phyloP scores from a whole-genome alignment of 2,888 invertebrate species.

The Phytoseiulus persimilis region DNA sequence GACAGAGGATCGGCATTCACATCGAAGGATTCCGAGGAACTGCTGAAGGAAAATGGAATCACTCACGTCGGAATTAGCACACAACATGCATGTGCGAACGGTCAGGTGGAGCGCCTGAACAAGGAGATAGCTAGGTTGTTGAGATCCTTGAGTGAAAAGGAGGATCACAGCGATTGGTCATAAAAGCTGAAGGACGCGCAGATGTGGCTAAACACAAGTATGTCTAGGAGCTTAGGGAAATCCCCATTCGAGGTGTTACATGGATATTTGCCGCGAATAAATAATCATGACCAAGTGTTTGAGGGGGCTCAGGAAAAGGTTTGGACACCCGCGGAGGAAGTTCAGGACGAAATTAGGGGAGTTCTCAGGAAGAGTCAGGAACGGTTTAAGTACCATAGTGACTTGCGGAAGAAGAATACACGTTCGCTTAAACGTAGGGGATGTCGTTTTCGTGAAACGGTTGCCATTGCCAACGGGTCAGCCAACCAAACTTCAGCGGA shows the following conservation, averaged over 20 bases:
- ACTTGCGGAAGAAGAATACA: neutral
- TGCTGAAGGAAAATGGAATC: neutral
- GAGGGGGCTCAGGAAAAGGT: neutral
- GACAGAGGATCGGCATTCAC: neutral
- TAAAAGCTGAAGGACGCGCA: neutral
- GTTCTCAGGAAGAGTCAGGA: neutral
- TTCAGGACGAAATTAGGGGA: neutral
- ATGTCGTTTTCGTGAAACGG: neutral
- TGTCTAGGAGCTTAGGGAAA: neutral
- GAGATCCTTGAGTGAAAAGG: neutral
- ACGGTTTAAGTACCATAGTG: neutral
- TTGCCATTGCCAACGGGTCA: neutral
- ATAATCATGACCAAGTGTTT: neutral
- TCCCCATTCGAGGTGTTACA: conserved; percentile 11
- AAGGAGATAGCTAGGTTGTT: neutral
- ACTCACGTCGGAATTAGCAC: neutral
- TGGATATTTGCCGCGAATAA: neutral
- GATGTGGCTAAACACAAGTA: neutral
- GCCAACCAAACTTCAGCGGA: neutral
- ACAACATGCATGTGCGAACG: neutral
- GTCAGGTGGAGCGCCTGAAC: conserved; percentile 27
- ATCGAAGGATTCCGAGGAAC: neutral
- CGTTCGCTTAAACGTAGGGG: too few relatives aligned
- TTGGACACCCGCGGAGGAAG: neutral
- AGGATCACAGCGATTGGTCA: conserved; percentile 9